Evolutionary conservation across 2,113 vertebrate genomes (phyloP).

Genomic region (Ictidomys tridecemlineatus): DNA sequence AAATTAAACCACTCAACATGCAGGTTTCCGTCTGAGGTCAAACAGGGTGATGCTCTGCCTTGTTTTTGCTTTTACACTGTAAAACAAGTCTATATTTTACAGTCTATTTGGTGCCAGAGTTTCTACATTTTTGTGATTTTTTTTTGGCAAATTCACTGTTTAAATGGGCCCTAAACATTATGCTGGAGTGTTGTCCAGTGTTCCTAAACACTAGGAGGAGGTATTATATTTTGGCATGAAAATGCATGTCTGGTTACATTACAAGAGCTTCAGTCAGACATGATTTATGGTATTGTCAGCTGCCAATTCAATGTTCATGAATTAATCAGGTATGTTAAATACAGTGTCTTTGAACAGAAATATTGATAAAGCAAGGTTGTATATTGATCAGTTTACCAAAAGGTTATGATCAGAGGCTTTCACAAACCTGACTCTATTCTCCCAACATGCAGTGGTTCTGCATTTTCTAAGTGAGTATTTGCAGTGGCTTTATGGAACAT

Average conservation of each 20-base stretch:
- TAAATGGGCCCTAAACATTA: neutral
- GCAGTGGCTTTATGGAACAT: neutral
- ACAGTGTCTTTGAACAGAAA: conserved; percentile 3
- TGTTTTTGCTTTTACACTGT: neutral
- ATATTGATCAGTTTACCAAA: neutral
- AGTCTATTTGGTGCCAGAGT: neutral
- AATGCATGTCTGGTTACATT: neutral
- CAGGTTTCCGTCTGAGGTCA: fast-evolving
- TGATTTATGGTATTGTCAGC: neutral
- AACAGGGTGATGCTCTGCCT: neutral
- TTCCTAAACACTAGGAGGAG: neutral
- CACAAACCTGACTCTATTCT: neutral
- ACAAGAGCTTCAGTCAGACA: neutral
- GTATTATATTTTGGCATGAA: neutral
- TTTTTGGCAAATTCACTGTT: neutral
- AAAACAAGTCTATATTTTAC: neutral
- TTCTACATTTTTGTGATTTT: neutral
- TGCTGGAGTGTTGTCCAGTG: neutral
- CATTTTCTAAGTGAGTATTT: neutral
- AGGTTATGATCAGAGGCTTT: neutral
- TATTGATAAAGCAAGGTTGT: neutral
- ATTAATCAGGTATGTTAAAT: neutral
- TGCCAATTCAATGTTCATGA: neutral
- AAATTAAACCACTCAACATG: neutral
- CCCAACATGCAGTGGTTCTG: neutral